Conservation (phyloP, 2,888 invertebrate species). For the Protodeltote pygarga region DNA sequence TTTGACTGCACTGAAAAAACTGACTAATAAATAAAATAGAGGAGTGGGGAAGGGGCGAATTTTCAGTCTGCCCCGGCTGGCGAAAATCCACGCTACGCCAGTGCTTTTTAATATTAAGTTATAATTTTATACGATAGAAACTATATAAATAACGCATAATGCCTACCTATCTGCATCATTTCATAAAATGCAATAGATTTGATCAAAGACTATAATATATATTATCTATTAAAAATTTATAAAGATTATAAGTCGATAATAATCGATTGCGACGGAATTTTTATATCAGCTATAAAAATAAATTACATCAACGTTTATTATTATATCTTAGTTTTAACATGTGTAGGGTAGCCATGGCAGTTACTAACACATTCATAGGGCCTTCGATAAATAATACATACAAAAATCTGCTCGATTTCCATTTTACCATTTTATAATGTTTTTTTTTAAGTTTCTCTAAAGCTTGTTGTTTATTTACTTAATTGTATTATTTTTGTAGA, state of each 20-base stretch:
- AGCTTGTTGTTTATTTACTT: no score
- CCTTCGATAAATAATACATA: constrained; percentile 23
- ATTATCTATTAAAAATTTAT: background rate
- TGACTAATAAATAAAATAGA: no score
- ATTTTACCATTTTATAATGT: background rate
- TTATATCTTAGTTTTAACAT: constrained; percentile 13
- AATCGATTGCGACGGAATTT: constrained; percentile 17
- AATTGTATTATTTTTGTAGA: no score
- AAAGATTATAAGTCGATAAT: background rate
- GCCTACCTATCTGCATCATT: constrained; percentile 11
- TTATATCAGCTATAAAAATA: constrained; percentile 15
- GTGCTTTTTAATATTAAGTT: no score
- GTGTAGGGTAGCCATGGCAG: constrained; percentile 32
- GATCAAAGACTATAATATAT: constrained; percentile 10
- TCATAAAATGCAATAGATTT: constrained; percentile 32
- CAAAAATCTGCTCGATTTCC: no score
- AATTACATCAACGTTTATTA: constrained; percentile 19
- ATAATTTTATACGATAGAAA: constrained; percentile 7
- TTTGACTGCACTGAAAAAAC: no score
- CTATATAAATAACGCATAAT: constrained; percentile 12
- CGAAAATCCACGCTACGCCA: no score
- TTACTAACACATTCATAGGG: constrained; percentile 23
- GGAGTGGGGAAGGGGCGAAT: no score
- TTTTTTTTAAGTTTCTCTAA: background rate
- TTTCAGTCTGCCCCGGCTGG: no score